A percentile compares a stretch with the other conserved stretches of the same genome.
These are phyloP conservation scores for Drosophila mayri DNA, from an alignment of 1,140 invertebrate genomes.

Conservation along the genomic window DNA sequence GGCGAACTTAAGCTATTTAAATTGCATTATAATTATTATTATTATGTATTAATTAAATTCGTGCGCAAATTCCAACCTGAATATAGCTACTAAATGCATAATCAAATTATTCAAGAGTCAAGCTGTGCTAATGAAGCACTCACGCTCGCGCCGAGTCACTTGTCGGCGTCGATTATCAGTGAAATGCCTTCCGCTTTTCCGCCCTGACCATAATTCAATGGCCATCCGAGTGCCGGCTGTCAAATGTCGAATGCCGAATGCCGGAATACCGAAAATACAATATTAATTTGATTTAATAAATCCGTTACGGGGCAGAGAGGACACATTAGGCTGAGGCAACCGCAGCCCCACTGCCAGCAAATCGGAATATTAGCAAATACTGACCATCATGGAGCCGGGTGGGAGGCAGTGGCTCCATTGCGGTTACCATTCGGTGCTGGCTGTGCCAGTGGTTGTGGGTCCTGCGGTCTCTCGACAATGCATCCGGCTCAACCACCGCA, in stretches of 20 bases:
- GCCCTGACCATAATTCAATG: constrained; percentile 15
- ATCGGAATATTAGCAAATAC: constrained; percentile 7
- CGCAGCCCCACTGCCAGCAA: constrained; percentile 2
- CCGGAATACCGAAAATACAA: constrained; percentile 20
- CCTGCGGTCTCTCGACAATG: constrained; percentile 39
- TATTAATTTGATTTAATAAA: constrained; percentile 59
- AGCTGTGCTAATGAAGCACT: constrained; percentile 40
- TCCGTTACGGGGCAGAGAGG: constrained; percentile 15
- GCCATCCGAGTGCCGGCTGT: constrained; percentile 8
- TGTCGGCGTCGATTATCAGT: constrained; percentile 13
- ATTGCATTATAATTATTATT: constrained; percentile 51
- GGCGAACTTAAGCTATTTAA: constrained; percentile 50
- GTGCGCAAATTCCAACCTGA: constrained; percentile 33
- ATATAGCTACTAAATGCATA: constrained; percentile 28
- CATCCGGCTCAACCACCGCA: constrained; percentile 26
- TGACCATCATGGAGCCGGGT: constrained; percentile 1
- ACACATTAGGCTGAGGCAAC: constrained; percentile 32
- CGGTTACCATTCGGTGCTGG: constrained; percentile 46
- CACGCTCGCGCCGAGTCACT: constrained; percentile 17
- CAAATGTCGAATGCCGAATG: constrained; percentile 28
- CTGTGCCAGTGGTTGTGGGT: constrained; percentile 32
- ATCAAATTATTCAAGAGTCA: constrained; percentile 46
- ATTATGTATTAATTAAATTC: constrained; percentile 59
- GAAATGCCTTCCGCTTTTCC: background rate
- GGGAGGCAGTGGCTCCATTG: constrained; percentile 37